Base-by-base conservation (phyloP, 1,140 invertebrate species). In the Anoplophora glabripennis region DNA sequence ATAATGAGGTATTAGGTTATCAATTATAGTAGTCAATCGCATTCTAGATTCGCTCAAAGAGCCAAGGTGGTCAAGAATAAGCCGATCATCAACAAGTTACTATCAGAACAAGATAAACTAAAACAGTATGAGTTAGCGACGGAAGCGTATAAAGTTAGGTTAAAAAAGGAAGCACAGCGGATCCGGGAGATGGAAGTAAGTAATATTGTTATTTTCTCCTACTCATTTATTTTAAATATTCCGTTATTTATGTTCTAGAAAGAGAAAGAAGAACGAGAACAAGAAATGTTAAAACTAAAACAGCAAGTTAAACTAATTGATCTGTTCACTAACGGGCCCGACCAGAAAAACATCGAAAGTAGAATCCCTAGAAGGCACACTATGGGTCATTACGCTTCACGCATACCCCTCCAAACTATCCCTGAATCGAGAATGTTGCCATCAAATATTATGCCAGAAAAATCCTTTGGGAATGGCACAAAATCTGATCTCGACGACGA, bases 21-120 rank as follows among this genome's bases (percentile, higher is more conserved):
- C 44, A 66, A 48, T 57, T 53, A 45, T 64, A 36, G 68, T 55
- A 59, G 86, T 82, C 21, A 28, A 28, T 28, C 5, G 21, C 21
- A 28, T 28, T 28, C 21, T 5, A 28, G 21, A 63, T 89, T 89
- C 65, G 87, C 86, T 4, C 82, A 80, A 49, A 76, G 84, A 60
- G 88, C 87, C 0, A 89, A 86, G 72, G 80, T 78, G 18, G 81
- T 89, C 4, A 83, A 85, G 61, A 87, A 86, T 55, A 84, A 87
- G 59, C 90, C 90, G 0, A 77, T 83, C 53, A 75, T 89, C 0
- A 93, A 92, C 69, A 5, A 28, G n/a, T n/a, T n/a, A 28, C 2
- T 28, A 28, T 28, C 21, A 28, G 21, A 28, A 5, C 21, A 28
- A 5, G 21, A 28, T 5, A 28, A 28, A 28, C 5, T 28, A 28